phyloP scores from a whole-genome alignment of 1,140 invertebrate species.

The Zaprionus kolodkinae region DNA sequence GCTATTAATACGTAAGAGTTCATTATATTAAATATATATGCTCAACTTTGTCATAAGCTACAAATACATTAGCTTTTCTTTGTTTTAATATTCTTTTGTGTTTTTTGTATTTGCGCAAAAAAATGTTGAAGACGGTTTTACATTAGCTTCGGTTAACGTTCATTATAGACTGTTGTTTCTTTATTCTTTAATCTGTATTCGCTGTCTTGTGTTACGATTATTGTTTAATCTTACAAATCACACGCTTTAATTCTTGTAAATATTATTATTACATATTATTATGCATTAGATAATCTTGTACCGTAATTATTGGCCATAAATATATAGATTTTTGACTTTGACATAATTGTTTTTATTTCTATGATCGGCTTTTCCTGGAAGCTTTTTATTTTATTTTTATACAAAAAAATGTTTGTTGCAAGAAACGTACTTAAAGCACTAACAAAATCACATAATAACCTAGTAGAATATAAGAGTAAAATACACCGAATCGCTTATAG shows the following conservation, averaged over 20 bases:
- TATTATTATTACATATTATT: conserved; percentile 58
- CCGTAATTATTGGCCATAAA: conserved; percentile 49
- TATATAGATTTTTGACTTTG: conserved; percentile 38
- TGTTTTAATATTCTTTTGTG: conserved; percentile 6
- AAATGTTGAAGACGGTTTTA: conserved; percentile 67
- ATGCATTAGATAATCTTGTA: conserved; percentile 64
- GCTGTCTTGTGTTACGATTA: conserved; percentile 80
- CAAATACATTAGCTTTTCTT: conserved; percentile 42
- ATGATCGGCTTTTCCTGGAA: conserved; percentile 60
- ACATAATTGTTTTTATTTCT: conserved; percentile 34
- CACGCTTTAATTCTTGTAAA: conserved; percentile 34
- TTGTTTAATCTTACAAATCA: conserved; percentile 69
- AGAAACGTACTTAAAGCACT: conserved; percentile 77
- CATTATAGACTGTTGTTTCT: conserved; percentile 47
- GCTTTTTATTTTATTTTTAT: conserved; percentile 35
- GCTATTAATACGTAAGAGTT: conserved; percentile 65
- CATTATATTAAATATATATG: conserved; percentile 46
- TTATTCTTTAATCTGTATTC: conserved; percentile 57
- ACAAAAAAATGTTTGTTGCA: conserved; percentile 51
- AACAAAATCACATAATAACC: conserved; percentile 77
- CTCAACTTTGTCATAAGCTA: conserved; percentile 61
- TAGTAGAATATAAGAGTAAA: conserved; percentile 67
- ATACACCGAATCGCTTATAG: conserved; percentile 28
- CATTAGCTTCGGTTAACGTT: conserved; percentile 54
- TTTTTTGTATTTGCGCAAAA: conserved; percentile 39